Evolutionary conservation across 2,888 invertebrate species (phyloP).

Genomic region (Pseudococcus viburni): DNA sequence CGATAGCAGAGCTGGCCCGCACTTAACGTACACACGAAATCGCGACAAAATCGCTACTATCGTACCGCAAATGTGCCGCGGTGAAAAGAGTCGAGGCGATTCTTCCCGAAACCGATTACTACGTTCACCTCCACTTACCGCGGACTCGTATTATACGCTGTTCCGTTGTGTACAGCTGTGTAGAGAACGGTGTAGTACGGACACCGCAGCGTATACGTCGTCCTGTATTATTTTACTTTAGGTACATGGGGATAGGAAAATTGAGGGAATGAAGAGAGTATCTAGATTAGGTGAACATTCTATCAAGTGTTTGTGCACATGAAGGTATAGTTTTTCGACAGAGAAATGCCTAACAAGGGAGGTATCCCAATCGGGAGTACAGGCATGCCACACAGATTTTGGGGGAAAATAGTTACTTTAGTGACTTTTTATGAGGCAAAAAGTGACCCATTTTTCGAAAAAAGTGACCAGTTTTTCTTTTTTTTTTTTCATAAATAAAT

Average conservation of each 20-base stretch:
- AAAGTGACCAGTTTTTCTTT: too few relatives aligned
- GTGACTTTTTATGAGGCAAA: too few relatives aligned
- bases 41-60: constrained; percentile 55
- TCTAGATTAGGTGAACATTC: not conserved
- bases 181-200: not conserved
- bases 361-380: too few relatives aligned
- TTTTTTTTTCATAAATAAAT: too few relatives aligned
- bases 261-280: not conserved
- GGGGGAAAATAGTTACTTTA: too few relatives aligned
- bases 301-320: too few relatives aligned
- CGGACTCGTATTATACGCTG: not conserved
- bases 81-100: constrained; percentile 32
- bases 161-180: not conserved
- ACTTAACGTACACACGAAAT: not conserved
- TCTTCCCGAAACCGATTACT: constrained; percentile 42
- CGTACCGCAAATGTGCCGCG: not conserved
- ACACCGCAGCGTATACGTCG: not conserved
- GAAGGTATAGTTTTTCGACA: too few relatives aligned
- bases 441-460: too few relatives aligned
- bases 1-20: not conserved
- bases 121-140: constrained; percentile 18
- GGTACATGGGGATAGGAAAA: not conserved
- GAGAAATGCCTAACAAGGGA: too few relatives aligned
- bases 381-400: too few relatives aligned
- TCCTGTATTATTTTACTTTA: not conserved